A percentile compares a stretch with the other conserved stretches of the same genome.
Evolutionary conservation across 2,888 invertebrate species (phyloP).

Genomic region (Rhorus exstirpatorius): DNA sequence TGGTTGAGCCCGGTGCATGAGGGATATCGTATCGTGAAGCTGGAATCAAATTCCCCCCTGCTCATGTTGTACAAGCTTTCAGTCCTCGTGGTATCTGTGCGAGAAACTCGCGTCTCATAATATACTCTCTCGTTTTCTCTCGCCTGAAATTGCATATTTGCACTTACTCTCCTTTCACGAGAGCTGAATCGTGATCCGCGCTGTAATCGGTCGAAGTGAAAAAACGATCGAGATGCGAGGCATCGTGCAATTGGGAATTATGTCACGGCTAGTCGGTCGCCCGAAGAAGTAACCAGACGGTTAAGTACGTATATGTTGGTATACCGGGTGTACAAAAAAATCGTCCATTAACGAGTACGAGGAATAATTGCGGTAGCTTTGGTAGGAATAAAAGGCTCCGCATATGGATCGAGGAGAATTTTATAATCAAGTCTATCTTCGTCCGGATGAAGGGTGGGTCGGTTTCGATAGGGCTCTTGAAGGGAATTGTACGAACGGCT

Average conservation of each 20-base stretch:
- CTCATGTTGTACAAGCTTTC: conserved; percentile 10
- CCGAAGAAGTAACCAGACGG: conserved; percentile 2
- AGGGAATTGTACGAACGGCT: neutral
- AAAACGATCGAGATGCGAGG: conserved; percentile 8
- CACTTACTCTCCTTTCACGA: conserved; percentile 14
- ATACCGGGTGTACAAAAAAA: conserved; percentile 2
- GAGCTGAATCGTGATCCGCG: conserved; percentile 24
- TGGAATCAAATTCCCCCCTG: conserved; percentile 2
- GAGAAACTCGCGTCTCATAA: conserved; percentile 1
- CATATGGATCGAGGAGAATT: neutral
- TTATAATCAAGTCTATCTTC: neutral
- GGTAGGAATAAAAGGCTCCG: neutral
- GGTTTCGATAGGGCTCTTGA: neutral
- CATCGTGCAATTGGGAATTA: conserved; percentile 41
- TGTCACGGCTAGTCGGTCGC: conserved; percentile 46
- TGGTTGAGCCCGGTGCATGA: conserved; percentile 1
- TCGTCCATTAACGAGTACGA: neutral
- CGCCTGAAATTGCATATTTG: conserved; percentile 1
- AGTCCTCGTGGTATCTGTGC: neutral
- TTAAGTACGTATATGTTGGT: neutral
- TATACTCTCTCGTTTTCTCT: conserved; percentile 8
- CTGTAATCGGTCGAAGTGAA: conserved; percentile 26
- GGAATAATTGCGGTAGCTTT: neutral
- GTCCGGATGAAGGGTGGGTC: neutral
- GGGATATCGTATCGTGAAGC: conserved; percentile 7